Percentiles rank a stretch among this genome's conserved stretches.
Conservation (phyloP, 2,888 invertebrate genomes). For the Cylindroiulus punctatus region DNA sequence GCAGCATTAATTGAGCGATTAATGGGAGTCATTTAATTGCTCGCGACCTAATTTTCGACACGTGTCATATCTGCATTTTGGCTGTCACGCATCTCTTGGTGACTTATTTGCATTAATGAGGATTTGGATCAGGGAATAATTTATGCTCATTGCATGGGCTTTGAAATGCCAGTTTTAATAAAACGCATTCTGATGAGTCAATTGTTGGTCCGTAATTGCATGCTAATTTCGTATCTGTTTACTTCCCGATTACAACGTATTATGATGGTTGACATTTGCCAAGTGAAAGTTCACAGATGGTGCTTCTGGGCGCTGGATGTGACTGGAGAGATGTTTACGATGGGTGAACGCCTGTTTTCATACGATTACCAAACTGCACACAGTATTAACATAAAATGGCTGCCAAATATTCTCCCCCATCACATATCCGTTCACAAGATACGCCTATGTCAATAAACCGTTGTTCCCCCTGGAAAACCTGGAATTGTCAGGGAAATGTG, state of each 20-base stretch:
- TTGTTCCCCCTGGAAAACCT: too few species aligned
- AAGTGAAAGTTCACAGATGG: slow-evolving; percentile 29
- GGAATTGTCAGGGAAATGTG: too few species aligned
- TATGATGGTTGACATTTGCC: not conserved
- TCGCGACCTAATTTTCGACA: not conserved
- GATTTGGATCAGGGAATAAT: slow-evolving; percentile 10
- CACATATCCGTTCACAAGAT: too few species aligned
- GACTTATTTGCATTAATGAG: slow-evolving; percentile 30
- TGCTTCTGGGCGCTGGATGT: not conserved
- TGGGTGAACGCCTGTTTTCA: slow-evolving; percentile 20
- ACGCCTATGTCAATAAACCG: too few species aligned
- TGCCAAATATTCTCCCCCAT: not conserved
- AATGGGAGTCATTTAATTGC: not conserved
- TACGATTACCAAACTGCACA: not conserved
- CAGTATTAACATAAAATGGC: slow-evolving; percentile 15
- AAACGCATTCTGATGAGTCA: slow-evolving; percentile 3
- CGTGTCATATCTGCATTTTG: slow-evolving; percentile 2
- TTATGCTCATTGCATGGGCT: not conserved
- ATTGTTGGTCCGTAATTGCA: slow-evolving; percentile 22
- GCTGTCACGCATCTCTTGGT: not conserved
- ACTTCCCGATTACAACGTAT: slow-evolving; percentile 4
- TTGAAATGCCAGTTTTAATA: not conserved
- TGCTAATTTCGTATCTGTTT: slow-evolving; percentile 36
- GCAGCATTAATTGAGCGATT: slow-evolving; percentile 20
- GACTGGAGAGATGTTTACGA: not conserved